Evolutionary conservation across 2,113 vertebrate species (phyloP).

Genomic region (Syngnathus typhle): DNA sequence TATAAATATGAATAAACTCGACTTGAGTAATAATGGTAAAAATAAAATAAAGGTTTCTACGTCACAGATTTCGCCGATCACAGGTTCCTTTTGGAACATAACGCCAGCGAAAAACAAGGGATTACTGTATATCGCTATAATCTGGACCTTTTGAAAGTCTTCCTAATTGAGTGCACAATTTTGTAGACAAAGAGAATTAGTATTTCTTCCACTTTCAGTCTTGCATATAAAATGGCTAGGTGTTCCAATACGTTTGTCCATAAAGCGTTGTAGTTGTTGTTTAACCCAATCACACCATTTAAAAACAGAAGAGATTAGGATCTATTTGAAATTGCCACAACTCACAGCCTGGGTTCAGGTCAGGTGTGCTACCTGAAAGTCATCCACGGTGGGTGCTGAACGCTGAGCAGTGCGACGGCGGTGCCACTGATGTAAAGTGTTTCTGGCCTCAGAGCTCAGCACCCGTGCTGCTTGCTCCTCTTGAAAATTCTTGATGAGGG

Average conservation of each 20-base stretch:
- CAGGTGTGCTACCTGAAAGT: conserved; percentile 84
- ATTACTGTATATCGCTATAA: too few species aligned
- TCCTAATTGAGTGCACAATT: too few species aligned
- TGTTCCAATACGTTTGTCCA: not conserved
- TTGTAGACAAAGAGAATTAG: too few species aligned
- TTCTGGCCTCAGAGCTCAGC: conserved; percentile 86
- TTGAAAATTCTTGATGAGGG: conserved; percentile 94
- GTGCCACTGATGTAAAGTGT: conserved; percentile 94
- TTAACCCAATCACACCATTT: not conserved
- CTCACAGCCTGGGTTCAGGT: conserved; percentile 66
- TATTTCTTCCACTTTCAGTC: too few species aligned
- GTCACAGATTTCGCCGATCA: too few species aligned
- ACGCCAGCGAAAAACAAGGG: too few species aligned
- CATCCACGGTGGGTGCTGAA: conserved; percentile 82
- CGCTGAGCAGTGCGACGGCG: conserved; percentile 84
- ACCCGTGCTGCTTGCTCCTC: conserved; percentile 89
- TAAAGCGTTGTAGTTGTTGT: not conserved
- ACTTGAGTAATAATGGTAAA: too few species aligned
- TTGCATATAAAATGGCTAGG: not conserved
- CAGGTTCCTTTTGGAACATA: too few species aligned
- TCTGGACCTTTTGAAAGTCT: too few species aligned
- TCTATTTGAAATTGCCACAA: conserved; percentile 29
- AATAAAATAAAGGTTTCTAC: too few species aligned
- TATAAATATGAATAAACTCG: too few species aligned
- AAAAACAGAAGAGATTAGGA: not conserved